phyloP scores from a whole-genome alignment of 2,888 invertebrate species.

The Tortrix viridana region DNA sequence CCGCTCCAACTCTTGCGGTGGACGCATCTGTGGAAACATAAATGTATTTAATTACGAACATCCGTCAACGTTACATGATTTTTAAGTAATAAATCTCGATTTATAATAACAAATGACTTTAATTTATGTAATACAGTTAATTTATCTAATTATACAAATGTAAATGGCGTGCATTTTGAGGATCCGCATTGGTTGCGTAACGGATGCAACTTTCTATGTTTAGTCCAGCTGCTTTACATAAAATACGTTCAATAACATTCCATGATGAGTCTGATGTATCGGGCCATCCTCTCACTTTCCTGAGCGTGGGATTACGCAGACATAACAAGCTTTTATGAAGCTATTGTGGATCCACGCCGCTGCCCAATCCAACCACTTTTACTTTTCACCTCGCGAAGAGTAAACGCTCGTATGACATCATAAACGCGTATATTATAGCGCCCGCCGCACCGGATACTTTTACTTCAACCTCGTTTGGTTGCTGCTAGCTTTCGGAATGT shows the following conservation, averaged over 20 bases:
- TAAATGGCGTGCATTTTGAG: constrained; percentile 20
- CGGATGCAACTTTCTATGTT: constrained; percentile 35
- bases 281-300: constrained; percentile 73
- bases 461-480: constrained; percentile 27
- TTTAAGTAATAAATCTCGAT: constrained; percentile 3
- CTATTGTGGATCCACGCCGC: constrained; percentile 57
- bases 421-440: constrained; percentile 19
- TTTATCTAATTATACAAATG: constrained; percentile 18
- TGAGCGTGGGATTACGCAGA: constrained; percentile 56
- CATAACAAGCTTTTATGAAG: constrained; percentile 63
- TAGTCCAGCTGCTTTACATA: constrained; percentile 21
- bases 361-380: constrained; percentile 77
- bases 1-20: background rate
- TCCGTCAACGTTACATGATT: background rate
- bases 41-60: background rate
- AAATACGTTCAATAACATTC: constrained; percentile 37
- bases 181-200: constrained; percentile 24
- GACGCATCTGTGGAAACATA: background rate
- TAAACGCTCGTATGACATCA: constrained; percentile 58
- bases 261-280: constrained; percentile 42
- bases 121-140: constrained; percentile 24
- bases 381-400: constrained; percentile 65
- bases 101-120: constrained; percentile 19
- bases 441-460: constrained; percentile 33
- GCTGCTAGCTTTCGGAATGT: constrained; percentile 15